Conservation (phyloP, 1,140 invertebrate species). For the Lordiphosa mommai region DNA sequence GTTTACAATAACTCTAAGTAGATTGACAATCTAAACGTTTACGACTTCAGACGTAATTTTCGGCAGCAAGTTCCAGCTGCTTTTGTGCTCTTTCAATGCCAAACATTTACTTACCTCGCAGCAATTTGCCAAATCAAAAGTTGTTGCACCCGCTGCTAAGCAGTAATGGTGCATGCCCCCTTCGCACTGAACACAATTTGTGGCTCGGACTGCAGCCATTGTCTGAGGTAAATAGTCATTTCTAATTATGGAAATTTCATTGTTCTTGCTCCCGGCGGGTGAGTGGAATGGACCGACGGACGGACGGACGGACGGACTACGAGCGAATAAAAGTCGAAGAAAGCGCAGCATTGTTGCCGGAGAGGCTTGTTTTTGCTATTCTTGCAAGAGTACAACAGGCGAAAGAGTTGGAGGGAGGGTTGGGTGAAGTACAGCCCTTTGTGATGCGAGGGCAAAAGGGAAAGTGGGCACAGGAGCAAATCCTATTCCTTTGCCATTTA, state of each 20-base stretch:
- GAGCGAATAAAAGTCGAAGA: constrained; percentile 33
- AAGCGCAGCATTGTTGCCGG: constrained; percentile 8
- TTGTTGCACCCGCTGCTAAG: neutral
- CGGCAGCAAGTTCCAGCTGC: no score
- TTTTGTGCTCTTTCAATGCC: neutral
- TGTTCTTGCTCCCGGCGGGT: constrained; percentile 29
- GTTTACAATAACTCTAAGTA: no score
- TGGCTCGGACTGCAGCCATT: constrained; percentile 24
- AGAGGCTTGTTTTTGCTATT: constrained; percentile 26
- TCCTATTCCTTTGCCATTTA: constrained; percentile 31
- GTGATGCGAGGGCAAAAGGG: constrained; percentile 5
- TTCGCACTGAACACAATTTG: neutral
- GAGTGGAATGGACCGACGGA: neutral
- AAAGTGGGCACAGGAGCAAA: constrained; percentile 5
- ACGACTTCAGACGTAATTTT: no score
- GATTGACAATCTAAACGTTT: no score
- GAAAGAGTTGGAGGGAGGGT: neutral
- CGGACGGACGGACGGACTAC: no score
- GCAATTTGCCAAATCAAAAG: constrained; percentile 4
- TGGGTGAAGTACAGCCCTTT: constrained; percentile 1
- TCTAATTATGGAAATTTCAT: constrained; percentile 56
- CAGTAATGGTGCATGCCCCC: neutral
- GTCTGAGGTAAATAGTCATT: constrained; percentile 52
- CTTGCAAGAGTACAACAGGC: constrained; percentile 16
- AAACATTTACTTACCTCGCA: neutral